Conservation (phyloP, 2,113 vertebrate genomes). For the Eubucco bourcierii region DNA sequence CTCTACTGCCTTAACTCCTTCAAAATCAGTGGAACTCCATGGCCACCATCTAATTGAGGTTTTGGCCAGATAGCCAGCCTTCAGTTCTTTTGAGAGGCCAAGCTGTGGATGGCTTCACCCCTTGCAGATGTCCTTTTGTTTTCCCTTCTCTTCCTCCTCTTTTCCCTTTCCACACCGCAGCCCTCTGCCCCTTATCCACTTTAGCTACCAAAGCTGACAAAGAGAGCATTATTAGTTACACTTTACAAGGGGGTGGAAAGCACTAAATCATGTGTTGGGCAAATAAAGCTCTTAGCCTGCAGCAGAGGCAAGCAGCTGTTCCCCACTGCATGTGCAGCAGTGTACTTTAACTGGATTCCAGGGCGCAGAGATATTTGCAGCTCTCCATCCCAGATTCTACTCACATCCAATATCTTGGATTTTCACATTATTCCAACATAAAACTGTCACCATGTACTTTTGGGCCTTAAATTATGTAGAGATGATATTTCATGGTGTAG, state of each 20-base stretch:
- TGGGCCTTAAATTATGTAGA: slow-evolving; percentile 52
- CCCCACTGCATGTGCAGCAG: not conserved
- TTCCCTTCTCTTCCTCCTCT: not conserved
- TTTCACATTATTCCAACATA: slow-evolving; percentile 63
- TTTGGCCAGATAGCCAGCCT: not conserved
- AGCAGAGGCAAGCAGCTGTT: slow-evolving; percentile 38
- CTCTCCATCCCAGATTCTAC: slow-evolving; percentile 32
- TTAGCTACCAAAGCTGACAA: not conserved
- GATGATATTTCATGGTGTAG: slow-evolving; percentile 54
- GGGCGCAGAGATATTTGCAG: slow-evolving; percentile 43
- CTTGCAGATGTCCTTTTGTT: not conserved
- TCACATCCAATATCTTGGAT: slow-evolving; percentile 14
- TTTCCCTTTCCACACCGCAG: not conserved
- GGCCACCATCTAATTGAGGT: not conserved
- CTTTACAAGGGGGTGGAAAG: slow-evolving; percentile 30
- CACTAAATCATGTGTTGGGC: slow-evolving; percentile 48
- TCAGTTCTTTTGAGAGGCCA: not conserved
- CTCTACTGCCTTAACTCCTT: not conserved
- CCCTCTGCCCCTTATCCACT: not conserved
- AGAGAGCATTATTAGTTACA: slow-evolving; percentile 38
- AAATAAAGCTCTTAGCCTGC: slow-evolving; percentile 52
- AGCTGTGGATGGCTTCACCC: not conserved
- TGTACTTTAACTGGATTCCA: slow-evolving; percentile 58
- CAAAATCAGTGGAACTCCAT: not conserved
- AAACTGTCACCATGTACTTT: slow-evolving; percentile 56